Base-by-base conservation (phyloP, 30 jellyfish, hydroid and myxozoan species). In the Aurelia sp. region DNA sequence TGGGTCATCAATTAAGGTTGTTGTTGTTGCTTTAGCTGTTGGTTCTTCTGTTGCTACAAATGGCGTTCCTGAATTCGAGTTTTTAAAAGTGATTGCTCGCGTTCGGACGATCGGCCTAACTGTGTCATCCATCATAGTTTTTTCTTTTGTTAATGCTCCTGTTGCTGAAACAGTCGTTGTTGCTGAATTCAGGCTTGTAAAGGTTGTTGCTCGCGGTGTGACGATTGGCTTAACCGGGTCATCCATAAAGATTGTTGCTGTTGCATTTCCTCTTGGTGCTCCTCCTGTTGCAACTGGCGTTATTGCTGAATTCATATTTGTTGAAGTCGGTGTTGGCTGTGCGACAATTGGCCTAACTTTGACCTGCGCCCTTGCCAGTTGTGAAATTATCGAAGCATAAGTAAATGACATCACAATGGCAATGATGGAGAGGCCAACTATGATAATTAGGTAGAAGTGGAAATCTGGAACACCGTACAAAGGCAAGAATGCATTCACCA, bases 381-480 rank as follows among this genome's bases (percentile, higher is more conserved):
- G 72, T 44, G 21, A 20, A 4, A 78, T 78, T 8, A 78, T 78
- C 57, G 89, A 78, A 24, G 5, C 44, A 68, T 78, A 78, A 4
- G 89, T 85, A 20, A 55, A 31, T 3, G 72, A 74, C 92, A 82
- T 82, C 13, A 70, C 51, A 4, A 82, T n/a, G 19, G 62, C 21
- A 73, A 74, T 33, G 19, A 63, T 66, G 66, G 50, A 44, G 9
- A 68, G 86, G 41, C 58, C 70, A 8, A 70, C 79, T n/a, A 82
- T 70, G 17, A 82, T 77, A 53, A 27, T 61, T 55, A 58, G 35
- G 70, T 21, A 82, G 82, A 82, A 69, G 47, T 22, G n/a, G 33
- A 55, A 51, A 35, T 70, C 74, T 35, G 75, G 79, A 17, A 82
- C 47, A 20, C 92, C 92, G 63, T 82, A 82, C 19, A 82, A 61